Evolutionary conservation across 2,888 invertebrate genomes (phyloP).

Genomic region (Thysanoteuthis rhombus): DNA sequence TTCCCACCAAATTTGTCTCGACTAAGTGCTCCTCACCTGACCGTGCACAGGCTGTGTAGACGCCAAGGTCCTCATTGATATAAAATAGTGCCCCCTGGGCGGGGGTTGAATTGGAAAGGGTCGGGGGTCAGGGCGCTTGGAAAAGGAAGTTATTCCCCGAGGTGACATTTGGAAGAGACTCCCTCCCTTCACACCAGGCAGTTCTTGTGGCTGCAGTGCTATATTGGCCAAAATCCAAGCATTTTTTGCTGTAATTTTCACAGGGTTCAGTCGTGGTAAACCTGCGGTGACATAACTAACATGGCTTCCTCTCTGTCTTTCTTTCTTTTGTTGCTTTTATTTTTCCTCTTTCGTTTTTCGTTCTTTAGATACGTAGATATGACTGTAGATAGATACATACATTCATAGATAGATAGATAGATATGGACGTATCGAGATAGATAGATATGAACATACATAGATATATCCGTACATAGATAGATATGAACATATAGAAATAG

Average conservation of each 20-base stretch:
- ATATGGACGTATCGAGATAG: too few relatives aligned
- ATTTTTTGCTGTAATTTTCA: neutral
- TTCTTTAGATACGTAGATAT: neutral
- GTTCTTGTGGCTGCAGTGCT: neutral
- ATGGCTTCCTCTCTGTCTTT: neutral
- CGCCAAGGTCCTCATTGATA: neutral
- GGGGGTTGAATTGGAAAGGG: neutral
- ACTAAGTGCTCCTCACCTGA: neutral
- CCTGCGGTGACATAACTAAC: neutral
- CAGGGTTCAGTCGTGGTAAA: neutral
- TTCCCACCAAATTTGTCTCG: neutral
- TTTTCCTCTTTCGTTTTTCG: neutral
- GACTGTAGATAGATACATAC: too few relatives aligned
- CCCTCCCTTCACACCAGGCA: neutral
- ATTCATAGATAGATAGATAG: too few relatives aligned
- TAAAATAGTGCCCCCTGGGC: neutral
- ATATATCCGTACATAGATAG: too few relatives aligned
- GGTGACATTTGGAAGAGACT: neutral
- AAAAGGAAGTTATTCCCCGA: neutral
- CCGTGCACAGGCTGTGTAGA: neutral
- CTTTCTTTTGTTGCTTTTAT: neutral
- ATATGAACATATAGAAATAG: too few relatives aligned
- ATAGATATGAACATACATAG: too few relatives aligned
- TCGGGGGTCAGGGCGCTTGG: neutral
- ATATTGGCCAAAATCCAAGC: neutral